A percentile compares a stretch with the other conserved stretches of the same genome.
phyloP scores from a whole-genome alignment of 2,888 invertebrate genomes.

The Scaeva pyrastri region DNA sequence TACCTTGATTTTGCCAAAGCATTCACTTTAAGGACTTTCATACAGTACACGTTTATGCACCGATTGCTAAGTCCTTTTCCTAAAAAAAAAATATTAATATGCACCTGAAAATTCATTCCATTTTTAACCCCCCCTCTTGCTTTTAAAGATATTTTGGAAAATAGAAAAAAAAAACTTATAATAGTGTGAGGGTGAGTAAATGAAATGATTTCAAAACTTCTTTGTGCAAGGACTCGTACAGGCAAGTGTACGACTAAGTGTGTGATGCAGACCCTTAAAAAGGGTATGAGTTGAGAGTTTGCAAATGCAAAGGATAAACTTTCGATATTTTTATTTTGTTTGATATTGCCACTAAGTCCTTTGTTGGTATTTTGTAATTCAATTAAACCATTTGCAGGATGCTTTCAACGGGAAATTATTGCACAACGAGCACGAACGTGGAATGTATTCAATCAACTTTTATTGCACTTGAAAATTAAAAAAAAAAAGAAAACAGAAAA shows the following conservation, averaged over 20 bases:
- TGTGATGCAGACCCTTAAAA: too few relatives aligned
- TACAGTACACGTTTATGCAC: constrained; percentile 36
- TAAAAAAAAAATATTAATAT: neutral
- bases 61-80: constrained; percentile 6
- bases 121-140: neutral
- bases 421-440: constrained; percentile 9
- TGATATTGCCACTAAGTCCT: neutral
- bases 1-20: neutral
- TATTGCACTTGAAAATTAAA: constrained; percentile 20
- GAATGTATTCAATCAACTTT: constrained; percentile 45
- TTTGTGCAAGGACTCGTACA: neutral
- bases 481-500: neutral
- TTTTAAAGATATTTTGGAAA: neutral
- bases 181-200: neutral
- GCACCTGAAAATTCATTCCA: neutral
- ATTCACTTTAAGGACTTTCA: constrained; percentile 12
- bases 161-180: neutral
- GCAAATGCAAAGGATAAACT: neutral
- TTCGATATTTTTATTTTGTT: neutral
- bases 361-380: constrained; percentile 24
- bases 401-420: neutral
- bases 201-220: neutral
- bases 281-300: neutral
- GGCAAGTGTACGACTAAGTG: too few relatives aligned
- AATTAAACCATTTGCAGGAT: constrained; percentile 16